Evolutionary conservation across 2,888 invertebrate genomes (phyloP).

Genomic region (Cryptocephalus moraei): DNA sequence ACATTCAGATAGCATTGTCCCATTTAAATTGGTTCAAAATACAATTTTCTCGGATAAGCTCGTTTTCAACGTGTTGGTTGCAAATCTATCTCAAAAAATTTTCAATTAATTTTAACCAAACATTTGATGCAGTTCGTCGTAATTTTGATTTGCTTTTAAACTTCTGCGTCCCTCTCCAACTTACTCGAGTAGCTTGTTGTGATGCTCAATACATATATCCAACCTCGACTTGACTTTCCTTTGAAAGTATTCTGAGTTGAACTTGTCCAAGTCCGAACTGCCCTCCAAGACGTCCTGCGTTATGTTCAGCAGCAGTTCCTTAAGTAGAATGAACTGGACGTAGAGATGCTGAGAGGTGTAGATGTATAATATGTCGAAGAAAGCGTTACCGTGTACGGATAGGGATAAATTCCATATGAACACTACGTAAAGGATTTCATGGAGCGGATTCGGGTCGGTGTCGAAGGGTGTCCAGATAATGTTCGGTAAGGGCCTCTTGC

Average conservation of each 20-base stretch:
- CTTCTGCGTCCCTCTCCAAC: background rate
- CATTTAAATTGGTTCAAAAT: no score
- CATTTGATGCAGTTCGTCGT: no score
- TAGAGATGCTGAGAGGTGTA: conserved; percentile 13
- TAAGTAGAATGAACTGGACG: conserved; percentile 13
- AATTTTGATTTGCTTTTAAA: no score
- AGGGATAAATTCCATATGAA: conserved; percentile 12
- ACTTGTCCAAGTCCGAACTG: conserved; percentile 8
- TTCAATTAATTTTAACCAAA: no score
- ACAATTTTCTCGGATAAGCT: no score
- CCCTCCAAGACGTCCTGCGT: conserved; percentile 8
- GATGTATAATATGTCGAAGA: conserved; percentile 12
- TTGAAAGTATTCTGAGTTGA: conserved; percentile 13
- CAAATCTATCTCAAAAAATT: no score
- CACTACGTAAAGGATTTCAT: conserved; percentile 12
- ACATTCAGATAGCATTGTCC: no score
- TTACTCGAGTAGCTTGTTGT: conserved; percentile 12
- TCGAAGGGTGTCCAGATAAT: conserved; percentile 15
- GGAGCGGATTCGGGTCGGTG: conserved; percentile 14
- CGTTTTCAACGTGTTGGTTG: no score
- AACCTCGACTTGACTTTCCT: conserved; percentile 8
- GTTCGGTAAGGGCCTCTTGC: conserved; percentile 12
- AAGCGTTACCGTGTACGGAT: conserved; percentile 10
- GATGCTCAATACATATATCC: conserved; percentile 14
- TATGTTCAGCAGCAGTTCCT: conserved; percentile 9